These are phyloP conservation scores for Grantiella picta DNA, from an alignment of 2,113 vertebrate genomes.

Conservation along the genomic window DNA sequence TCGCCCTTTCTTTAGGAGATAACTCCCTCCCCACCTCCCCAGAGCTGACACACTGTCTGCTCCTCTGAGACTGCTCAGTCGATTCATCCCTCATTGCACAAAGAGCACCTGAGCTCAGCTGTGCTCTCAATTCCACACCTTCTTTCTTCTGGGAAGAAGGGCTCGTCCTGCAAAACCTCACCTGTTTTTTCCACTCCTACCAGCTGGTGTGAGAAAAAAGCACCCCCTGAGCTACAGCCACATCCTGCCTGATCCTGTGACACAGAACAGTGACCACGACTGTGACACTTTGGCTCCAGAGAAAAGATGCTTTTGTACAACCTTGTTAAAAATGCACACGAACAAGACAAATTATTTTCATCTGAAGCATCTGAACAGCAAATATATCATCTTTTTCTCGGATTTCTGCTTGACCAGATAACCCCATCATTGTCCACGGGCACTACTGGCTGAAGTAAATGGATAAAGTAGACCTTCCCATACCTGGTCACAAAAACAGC, in stretches of 20 bases:
- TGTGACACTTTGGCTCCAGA: neutral
- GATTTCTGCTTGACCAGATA: neutral
- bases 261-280: neutral
- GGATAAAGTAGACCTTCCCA: neutral
- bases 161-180: neutral
- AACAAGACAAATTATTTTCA: neutral
- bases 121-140: neutral
- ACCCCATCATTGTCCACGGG: neutral
- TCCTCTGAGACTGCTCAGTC: neutral
- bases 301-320: neutral
- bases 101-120: neutral
- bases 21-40: neutral
- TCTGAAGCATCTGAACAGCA: neutral
- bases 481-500: slow-evolving; percentile 97
- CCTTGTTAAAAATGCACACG: neutral
- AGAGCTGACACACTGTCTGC: neutral
- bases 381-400: neutral
- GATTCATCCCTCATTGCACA: neutral
- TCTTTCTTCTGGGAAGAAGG: neutral
- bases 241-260: neutral
- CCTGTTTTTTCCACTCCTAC: neutral
- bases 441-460: neutral
- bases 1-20: neutral
- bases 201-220: neutral
- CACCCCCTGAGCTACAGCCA: neutral